A percentile compares a stretch with the other conserved stretches of the same genome.
Conservation (phyloP, 2,797 vertebrate genomes). For the Cirrhinus mrigala region DNA sequence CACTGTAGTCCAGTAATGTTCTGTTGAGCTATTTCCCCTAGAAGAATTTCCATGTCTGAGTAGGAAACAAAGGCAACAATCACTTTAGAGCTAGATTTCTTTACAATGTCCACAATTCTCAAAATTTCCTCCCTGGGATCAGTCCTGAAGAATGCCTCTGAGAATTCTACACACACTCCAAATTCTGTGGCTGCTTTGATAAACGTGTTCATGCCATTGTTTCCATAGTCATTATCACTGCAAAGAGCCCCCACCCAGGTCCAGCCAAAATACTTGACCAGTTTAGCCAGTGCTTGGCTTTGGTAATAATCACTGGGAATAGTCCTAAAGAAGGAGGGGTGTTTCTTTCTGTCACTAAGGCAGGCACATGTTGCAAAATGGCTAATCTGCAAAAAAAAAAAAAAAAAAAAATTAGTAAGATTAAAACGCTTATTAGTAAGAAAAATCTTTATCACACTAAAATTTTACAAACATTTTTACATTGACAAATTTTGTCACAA, state of each 20-base stretch:
- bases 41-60: slow-evolving; percentile 70
- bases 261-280: slow-evolving; percentile 78
- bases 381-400: slow-evolving; percentile 70
- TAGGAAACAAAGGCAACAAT: slow-evolving; percentile 66
- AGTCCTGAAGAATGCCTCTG: slow-evolving; percentile 67
- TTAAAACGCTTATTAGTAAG: neutral
- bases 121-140: slow-evolving; percentile 60
- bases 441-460: too few species aligned
- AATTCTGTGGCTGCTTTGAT: slow-evolving; percentile 65
- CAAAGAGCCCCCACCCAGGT: slow-evolving; percentile 79
- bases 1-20: slow-evolving; percentile 72
- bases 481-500: neutral
- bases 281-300: slow-evolving; percentile 70
- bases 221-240: slow-evolving; percentile 78
- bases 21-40: slow-evolving; percentile 68
- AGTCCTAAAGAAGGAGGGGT: slow-evolving; percentile 78
- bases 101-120: slow-evolving; percentile 54
- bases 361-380: slow-evolving; percentile 78
- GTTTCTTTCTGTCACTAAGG: slow-evolving; percentile 75
- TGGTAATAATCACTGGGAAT: slow-evolving; percentile 79
- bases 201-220: slow-evolving; percentile 75
- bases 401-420: too few species aligned
- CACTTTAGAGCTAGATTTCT: slow-evolving; percentile 66
- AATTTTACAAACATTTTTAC: neutral
- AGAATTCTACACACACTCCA: slow-evolving; percentile 75